Evolutionary conservation across 2,888 invertebrate genomes (phyloP).

Genomic region (Lepidonotus clava): DNA sequence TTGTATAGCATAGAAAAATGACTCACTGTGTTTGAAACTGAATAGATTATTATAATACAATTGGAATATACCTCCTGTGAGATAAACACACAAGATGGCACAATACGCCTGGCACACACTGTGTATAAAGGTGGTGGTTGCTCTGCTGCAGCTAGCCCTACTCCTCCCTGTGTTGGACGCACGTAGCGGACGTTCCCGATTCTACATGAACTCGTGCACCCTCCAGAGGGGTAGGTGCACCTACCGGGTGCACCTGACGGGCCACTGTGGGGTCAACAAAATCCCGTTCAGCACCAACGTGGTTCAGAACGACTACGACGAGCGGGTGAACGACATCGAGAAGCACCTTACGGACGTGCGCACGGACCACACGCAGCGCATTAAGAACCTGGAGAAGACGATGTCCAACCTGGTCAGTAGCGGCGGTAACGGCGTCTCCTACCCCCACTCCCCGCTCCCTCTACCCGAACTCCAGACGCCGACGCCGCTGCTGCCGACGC

Average conservation of each 20-base stretch:
- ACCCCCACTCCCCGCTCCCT: not conserved
- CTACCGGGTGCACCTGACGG: slow-evolving; percentile 57
- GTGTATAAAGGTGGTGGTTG: too few relatives aligned
- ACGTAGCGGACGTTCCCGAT: not conserved
- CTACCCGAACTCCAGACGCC: too few relatives aligned
- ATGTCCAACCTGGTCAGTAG: slow-evolving; percentile 41
- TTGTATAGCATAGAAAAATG: too few relatives aligned
- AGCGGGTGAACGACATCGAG: slow-evolving; percentile 97
- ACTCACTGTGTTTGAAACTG: too few relatives aligned
- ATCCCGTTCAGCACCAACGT: slow-evolving; percentile 98
- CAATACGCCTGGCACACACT: too few relatives aligned
- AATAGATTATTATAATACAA: too few relatives aligned
- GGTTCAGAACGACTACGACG: slow-evolving; percentile 98
- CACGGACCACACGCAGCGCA: slow-evolving; percentile 50
- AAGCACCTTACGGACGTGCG: slow-evolving; percentile 37
- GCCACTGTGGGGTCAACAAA: slow-evolving; percentile 69
- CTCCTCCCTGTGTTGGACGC: not conserved
- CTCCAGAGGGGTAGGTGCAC: slow-evolving; percentile 53
- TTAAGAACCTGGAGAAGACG: slow-evolving; percentile 58
- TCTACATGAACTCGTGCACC: slow-evolving; percentile 22
- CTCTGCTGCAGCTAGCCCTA: too few relatives aligned
- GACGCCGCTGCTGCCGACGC: not conserved
- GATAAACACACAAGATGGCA: too few relatives aligned
- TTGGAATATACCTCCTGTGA: too few relatives aligned
- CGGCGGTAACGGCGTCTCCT: not conserved